Base-by-base conservation (phyloP, 2,113 vertebrate genomes). In the Melanerpes aurifrons region DNA sequence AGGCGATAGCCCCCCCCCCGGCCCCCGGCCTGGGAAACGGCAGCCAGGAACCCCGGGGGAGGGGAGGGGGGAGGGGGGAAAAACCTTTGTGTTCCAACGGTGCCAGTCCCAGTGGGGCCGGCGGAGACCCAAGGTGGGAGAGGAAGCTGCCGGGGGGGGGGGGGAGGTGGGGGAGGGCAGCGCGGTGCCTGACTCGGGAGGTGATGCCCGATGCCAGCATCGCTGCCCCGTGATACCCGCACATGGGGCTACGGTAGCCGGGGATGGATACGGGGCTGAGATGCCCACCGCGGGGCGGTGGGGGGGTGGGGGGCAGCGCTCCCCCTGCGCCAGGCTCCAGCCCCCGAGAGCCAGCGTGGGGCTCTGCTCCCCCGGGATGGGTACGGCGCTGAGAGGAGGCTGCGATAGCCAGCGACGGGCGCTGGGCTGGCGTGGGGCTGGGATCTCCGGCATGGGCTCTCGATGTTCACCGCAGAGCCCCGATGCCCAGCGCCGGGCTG, bases 81-180 rank as follows among this genome's bases (percentile, higher is more conserved):
- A n/a, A 17, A 57, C 56, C 40, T 90, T 95, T 95, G 76, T 86
- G 89, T 80, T 90, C 47, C 63, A 4, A 3, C 48, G 57, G 50
- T 73, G 53, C 53, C 57, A 84, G 73, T 9, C 66, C 53, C 29
- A 64, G 63, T 0, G 48, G 20, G 28, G 56, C 70, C 19, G 0
- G 69, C 69, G 70, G 31, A 66, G 89, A 73, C 62, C 74, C 66
- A 29, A 21, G 43, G 68, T 24, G 63, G 64, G 47, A 67, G 68
- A 0, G 2, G 67, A 6, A 26, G 35, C 35, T 37, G 35, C 35
- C n/a, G n/a, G n/a, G n/a, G n/a, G n/a, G 57, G 9, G 24, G 35
- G 31, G 1, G 4, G 77, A 56, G 48, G 26, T 50, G 8, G n/a
- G n/a, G 1, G 5, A 76, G 61, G 71, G 26, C n/a, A 69, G 59